Conservation (phyloP, 2,113 vertebrate species). For the Aegithalos caudatus region DNA sequence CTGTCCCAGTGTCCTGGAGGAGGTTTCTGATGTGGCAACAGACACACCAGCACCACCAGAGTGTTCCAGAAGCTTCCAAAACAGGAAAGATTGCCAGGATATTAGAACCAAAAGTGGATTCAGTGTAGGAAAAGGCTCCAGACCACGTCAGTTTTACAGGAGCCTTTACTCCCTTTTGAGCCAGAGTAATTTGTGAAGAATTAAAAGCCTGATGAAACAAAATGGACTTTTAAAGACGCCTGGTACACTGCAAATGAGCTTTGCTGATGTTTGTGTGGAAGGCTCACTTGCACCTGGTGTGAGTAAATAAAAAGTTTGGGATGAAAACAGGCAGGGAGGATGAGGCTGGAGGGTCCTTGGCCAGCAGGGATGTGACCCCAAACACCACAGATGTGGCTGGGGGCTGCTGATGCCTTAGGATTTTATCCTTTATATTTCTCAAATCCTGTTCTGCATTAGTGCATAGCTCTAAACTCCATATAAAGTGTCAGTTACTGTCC, state of each 20-base stretch:
- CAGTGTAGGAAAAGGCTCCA: not conserved
- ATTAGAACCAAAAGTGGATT: not conserved
- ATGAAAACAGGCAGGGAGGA: too few species aligned
- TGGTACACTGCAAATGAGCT: not conserved
- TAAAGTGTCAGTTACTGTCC: not conserved
- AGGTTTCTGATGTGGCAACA: not conserved
- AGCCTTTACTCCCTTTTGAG: not conserved
- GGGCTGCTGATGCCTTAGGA: not conserved
- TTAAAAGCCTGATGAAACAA: not conserved
- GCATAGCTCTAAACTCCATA: not conserved
- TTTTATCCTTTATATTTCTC: not conserved
- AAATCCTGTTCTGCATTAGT: not conserved
- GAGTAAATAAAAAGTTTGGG: not conserved
- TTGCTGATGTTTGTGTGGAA: not conserved
- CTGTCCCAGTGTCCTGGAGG: rapidly evolving
- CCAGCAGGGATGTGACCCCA: rapidly evolving
- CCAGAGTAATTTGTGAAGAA: not conserved
- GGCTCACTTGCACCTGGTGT: rapidly evolving
- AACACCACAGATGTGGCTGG: rapidly evolving
- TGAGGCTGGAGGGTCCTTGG: too few species aligned
- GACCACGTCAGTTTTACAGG: not conserved
- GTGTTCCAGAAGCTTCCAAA: not conserved
- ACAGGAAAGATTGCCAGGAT: not conserved
- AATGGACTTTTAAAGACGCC: not conserved
- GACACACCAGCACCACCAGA: rapidly evolving